phyloP scores from a whole-genome alignment of 2,888 invertebrate species.

The Hirtodrosophila trivittata region DNA sequence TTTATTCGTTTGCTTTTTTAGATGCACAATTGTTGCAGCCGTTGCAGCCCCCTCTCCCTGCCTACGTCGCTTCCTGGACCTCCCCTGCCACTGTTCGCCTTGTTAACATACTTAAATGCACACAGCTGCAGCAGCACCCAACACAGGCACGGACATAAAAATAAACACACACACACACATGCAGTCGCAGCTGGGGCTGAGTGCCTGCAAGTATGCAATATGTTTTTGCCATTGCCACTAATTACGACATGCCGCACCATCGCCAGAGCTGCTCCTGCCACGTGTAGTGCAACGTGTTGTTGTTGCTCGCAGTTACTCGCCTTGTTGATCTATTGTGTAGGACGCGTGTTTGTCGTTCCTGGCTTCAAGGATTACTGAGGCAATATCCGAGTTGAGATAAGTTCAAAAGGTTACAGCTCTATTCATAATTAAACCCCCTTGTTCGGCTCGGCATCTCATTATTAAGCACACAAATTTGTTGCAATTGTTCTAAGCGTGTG shows the following conservation, averaged over 20 bases:
- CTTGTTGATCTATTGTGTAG: slow-evolving; percentile 17
- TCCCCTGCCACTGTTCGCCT: slow-evolving; percentile 30
- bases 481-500: no score
- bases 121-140: slow-evolving; percentile 20
- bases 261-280: slow-evolving; percentile 38
- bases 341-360: slow-evolving; percentile 35
- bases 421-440: no score
- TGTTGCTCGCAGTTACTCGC: neutral
- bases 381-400: no score
- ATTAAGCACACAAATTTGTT: no score
- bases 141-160: slow-evolving; percentile 44
- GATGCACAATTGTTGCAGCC: slow-evolving; percentile 77
- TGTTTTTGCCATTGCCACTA: slow-evolving; percentile 75
- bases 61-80: neutral
- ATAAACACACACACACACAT: slow-evolving; percentile 47
- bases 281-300: slow-evolving; percentile 25
- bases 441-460: no score
- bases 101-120: slow-evolving; percentile 80
- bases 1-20: slow-evolving; percentile 28
- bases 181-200: slow-evolving; percentile 35
- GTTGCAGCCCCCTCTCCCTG: slow-evolving; percentile 48
- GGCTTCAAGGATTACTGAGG: slow-evolving; percentile 6
- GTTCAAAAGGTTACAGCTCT: no score
- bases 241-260: slow-evolving; percentile 58
- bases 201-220: slow-evolving; percentile 77